phyloP scores from a whole-genome alignment of 2,797 vertebrate species.

The Intellagama lesueurii region DNA sequence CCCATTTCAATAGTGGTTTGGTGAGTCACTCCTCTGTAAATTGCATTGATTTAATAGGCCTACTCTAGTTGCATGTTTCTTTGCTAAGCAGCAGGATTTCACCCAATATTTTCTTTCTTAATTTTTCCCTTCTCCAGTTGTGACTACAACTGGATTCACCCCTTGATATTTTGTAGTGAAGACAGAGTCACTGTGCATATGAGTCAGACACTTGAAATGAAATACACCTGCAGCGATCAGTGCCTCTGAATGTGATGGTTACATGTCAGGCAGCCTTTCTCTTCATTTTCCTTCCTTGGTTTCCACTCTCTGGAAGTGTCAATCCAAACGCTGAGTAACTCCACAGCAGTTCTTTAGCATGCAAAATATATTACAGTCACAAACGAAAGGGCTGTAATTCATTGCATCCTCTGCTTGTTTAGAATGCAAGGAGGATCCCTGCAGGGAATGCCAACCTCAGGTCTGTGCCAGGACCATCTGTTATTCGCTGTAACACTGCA shows the following conservation, averaged over 20 bases:
- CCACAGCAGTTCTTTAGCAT: slow-evolving; percentile 13
- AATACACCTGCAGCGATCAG: not conserved
- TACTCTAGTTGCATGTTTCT: too few relatives aligned
- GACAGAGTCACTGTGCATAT: not conserved
- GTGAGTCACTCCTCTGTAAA: too few relatives aligned
- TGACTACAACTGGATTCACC: too few relatives aligned
- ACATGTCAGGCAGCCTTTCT: not conserved
- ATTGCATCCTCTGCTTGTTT: not conserved
- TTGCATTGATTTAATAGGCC: too few relatives aligned
- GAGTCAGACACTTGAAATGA: not conserved
- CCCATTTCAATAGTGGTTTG: too few relatives aligned
- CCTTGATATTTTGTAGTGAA: not conserved
- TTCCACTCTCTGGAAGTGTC: not conserved
- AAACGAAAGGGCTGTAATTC: slow-evolving; percentile 44
- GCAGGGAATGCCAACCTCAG: slow-evolving; percentile 48
- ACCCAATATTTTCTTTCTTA: too few relatives aligned
- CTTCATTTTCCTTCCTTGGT: slow-evolving; percentile 2
- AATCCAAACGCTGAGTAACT: not conserved
- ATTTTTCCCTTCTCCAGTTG: too few relatives aligned
- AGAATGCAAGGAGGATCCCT: slow-evolving; percentile 42
- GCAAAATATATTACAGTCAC: slow-evolving; percentile 24
- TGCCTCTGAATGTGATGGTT: not conserved
- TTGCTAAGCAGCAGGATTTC: too few relatives aligned
- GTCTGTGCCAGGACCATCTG: slow-evolving; percentile 54
- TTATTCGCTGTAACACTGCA: slow-evolving; percentile 42